Evolutionary conservation across 2,113 vertebrate species (phyloP), one percentile per base, ranked within the genome.

Genomic region (Cinclus cinclus): DNA sequence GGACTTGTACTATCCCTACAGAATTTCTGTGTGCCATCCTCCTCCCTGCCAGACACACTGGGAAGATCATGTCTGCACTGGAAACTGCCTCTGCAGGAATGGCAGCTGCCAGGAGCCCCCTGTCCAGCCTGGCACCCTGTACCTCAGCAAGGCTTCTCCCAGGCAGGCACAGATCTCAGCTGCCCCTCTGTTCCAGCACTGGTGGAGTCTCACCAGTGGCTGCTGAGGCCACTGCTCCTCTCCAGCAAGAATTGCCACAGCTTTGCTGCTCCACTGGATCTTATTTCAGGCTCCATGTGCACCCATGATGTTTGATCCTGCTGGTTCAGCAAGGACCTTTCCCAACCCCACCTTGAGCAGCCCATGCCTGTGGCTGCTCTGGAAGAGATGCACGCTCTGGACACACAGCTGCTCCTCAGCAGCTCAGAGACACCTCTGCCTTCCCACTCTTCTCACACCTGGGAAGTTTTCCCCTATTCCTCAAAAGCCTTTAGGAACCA

Each of bases 121-220:
- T 35, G 44, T 44, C 33, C 82, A 81, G 46, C 44, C n/a, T 15
- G n/a, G 59, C 67, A 49, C 3, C 28, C 33, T 24, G 18, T 31
- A 7, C 50, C 76, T 65, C 24, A 67, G 56, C 46, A 28, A 17
- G 75, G 70, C 39, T 63, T 33, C 35, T 49, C 52, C 64, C 44
- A 7, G 3, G 53, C n/a, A 35, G 56, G 41, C 49, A 55, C 27
- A 50, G 1, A 39, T 0, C 63, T 4, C 3, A 15, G 58, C 56
- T 58, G 50, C 10, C 16, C 21, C 55, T 69, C 35, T 1, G 2
- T 3, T 7, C 9, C 3, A 39, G 47, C 4, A 11, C 64, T 19
- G 50, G 15, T 8, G 46, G 30, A 28, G 23, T 7, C 37, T 44
- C 78, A 42, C 21, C 60, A 17, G 35, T 0, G 4, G 15, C 76